Conservation (phyloP, 2,888 invertebrate genomes). For the Diploptera punctata region DNA sequence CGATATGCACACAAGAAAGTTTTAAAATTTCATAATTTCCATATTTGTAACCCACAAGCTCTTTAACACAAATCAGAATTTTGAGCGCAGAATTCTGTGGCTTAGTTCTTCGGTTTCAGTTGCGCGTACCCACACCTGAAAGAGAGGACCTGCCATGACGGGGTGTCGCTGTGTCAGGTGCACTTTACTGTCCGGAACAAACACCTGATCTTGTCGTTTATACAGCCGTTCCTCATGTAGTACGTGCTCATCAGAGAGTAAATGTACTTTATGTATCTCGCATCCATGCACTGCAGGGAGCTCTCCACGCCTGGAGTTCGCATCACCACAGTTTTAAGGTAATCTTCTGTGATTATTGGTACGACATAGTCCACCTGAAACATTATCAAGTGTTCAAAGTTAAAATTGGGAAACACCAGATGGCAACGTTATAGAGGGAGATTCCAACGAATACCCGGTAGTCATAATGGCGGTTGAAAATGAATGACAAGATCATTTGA, state of each 20-base stretch:
- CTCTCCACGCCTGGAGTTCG: not conserved
- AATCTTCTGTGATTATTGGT: constrained; percentile 39
- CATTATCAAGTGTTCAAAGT: too few species aligned
- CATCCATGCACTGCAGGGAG: constrained; percentile 23
- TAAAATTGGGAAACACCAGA: too few species aligned
- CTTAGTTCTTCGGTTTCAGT: constrained; percentile 31
- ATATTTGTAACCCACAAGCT: too few species aligned
- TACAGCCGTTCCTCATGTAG: constrained; percentile 33
- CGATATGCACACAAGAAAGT: too few species aligned
- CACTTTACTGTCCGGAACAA: constrained; percentile 34
- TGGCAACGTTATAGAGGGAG: too few species aligned
- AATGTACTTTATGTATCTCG: constrained; percentile 35
- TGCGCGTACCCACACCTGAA: constrained; percentile 31
- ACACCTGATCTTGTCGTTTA: constrained; percentile 38
- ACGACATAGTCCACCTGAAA: constrained; percentile 39
- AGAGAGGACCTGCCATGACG: constrained; percentile 26
- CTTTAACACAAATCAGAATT: too few species aligned
- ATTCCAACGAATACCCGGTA: too few species aligned
- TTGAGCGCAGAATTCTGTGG: not conserved
- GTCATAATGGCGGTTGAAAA: too few species aligned
- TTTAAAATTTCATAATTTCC: too few species aligned
- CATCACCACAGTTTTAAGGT: constrained; percentile 19
- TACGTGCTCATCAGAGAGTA: constrained; percentile 35
- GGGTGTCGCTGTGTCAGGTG: constrained; percentile 19
- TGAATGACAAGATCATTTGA: too few species aligned